A percentile compares a stretch with the other conserved stretches of the same genome.
Evolutionary conservation across 2,113 vertebrate species (phyloP).

Genomic region (Eretmochelys imbricata): DNA sequence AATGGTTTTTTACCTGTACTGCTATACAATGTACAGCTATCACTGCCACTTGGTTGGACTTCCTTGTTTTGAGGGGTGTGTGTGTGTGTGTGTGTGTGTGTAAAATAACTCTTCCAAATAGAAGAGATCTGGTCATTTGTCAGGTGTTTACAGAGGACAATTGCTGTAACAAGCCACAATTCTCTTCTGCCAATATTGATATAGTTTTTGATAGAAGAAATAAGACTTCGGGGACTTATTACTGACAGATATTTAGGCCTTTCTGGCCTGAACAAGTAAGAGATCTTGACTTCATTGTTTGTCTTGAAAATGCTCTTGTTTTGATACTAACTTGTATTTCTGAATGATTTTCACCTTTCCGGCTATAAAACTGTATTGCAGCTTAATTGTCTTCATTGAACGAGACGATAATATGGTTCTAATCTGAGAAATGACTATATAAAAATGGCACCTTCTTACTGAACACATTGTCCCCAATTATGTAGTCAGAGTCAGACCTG

Average conservation of each 20-base stretch:
- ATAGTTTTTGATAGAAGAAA: not conserved
- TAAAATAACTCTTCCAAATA: not conserved
- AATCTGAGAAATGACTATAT: not conserved
- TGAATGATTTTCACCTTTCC: not conserved
- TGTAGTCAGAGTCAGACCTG: not conserved
- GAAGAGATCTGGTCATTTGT: not conserved
- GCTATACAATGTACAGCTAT: too few species aligned
- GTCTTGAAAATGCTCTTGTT: not conserved
- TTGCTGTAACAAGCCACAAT: not conserved
- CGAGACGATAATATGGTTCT: rapidly evolving
- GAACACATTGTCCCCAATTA: too few species aligned
- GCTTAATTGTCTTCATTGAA: not conserved
- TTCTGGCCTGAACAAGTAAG: not conserved
- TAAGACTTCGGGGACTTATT: not conserved
- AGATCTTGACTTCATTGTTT: not conserved
- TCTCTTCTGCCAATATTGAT: not conserved
- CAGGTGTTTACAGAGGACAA: not conserved
- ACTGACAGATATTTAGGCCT: not conserved
- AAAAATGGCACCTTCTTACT: not conserved
- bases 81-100: not conserved
- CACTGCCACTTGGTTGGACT: too few species aligned
- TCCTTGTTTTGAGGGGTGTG: not conserved
- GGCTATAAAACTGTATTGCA: not conserved
- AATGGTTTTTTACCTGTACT: too few species aligned
- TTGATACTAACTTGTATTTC: not conserved